Conservation (phyloP, 2,797 vertebrate genomes). For the Alfaro cultratus region DNA sequence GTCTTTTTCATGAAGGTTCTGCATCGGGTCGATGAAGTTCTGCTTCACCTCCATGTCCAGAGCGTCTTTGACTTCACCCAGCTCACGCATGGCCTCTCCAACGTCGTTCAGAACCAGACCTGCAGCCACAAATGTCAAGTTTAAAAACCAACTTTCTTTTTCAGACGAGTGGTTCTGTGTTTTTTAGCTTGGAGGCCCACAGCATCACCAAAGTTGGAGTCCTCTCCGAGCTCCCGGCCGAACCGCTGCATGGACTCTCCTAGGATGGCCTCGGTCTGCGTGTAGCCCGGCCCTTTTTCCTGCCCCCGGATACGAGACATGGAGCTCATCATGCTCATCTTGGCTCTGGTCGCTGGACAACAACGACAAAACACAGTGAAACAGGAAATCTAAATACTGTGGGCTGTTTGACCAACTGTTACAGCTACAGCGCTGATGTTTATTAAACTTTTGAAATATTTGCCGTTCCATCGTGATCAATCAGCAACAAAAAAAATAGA, state of each 20-base stretch:
- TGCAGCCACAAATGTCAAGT: slow-evolving; percentile 51
- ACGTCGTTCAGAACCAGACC: slow-evolving; percentile 90
- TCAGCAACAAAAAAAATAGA: not conserved
- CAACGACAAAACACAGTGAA: slow-evolving; percentile 9
- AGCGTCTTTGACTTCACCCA: slow-evolving; percentile 96
- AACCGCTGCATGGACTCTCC: slow-evolving; percentile 96
- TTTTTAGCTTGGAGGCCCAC: slow-evolving; percentile 7
- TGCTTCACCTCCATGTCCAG: slow-evolving; percentile 99
- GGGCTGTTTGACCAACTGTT: not conserved
- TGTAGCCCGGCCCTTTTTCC: slow-evolving; percentile 96
- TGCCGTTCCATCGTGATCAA: not conserved
- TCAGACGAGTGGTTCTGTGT: not conserved
- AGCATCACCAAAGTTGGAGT: slow-evolving; percentile 93
- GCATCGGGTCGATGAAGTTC: slow-evolving; percentile 97
- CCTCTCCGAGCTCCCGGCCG: slow-evolving; percentile 94
- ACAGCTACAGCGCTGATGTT: not conserved
- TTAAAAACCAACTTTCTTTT: not conserved
- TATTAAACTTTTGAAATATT: not conserved
- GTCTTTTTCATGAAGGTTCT: slow-evolving; percentile 97
- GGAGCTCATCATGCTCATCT: slow-evolving; percentile 99
- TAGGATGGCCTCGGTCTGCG: slow-evolving; percentile 91
- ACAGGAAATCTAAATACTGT: not conserved
- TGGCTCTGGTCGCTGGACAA: slow-evolving; percentile 92
- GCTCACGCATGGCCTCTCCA: slow-evolving; percentile 93
- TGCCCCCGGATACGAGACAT: slow-evolving; percentile 98